Percentiles rank a stretch among this genome's conserved stretches.
Conservation (phyloP, 2,797 vertebrate species). For the Etheostoma nigrum region DNA sequence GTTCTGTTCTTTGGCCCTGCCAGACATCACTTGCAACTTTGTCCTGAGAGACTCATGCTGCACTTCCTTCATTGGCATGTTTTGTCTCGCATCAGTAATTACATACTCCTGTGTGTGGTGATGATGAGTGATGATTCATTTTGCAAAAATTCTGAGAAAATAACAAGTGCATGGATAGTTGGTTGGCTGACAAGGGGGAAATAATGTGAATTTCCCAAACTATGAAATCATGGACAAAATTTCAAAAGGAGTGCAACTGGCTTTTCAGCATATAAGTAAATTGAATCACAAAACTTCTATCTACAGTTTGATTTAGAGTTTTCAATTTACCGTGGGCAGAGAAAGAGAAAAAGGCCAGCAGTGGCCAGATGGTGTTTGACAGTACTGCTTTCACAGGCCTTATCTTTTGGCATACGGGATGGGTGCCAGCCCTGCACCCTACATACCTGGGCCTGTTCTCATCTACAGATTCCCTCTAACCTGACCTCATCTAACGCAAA, state of each 20-base stretch:
- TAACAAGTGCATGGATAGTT: constrained; percentile 37
- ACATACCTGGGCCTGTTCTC: constrained; percentile 68
- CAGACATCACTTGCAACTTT: constrained; percentile 53
- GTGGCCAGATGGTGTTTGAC: constrained; percentile 72
- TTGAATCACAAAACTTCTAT: constrained; percentile 40
- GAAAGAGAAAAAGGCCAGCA: constrained; percentile 30
- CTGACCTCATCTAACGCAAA: constrained; percentile 66
- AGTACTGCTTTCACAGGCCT: constrained; percentile 52
- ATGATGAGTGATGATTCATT: constrained; percentile 51
- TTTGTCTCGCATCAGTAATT: constrained; percentile 45
- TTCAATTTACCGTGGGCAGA: constrained; percentile 41
- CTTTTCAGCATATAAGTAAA: constrained; percentile 36
- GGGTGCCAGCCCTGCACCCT: constrained; percentile 59
- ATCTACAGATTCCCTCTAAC: constrained; percentile 53
- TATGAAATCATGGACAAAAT: constrained; percentile 36
- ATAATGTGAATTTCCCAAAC: constrained; percentile 25
- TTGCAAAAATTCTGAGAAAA: constrained; percentile 38
- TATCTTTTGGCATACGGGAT: constrained; percentile 60
- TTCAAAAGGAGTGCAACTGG: constrained; percentile 49
- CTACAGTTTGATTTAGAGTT: constrained; percentile 61
- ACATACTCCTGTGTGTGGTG: constrained; percentile 30
- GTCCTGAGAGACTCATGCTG: constrained; percentile 39
- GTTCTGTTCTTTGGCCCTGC: constrained; percentile 41
- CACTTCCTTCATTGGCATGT: constrained; percentile 34
- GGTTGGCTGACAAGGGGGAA: constrained; percentile 11